These are phyloP conservation scores for Puntigrus tetrazona DNA, from an alignment of 2,113 vertebrate species.

Conservation along the genomic window DNA sequence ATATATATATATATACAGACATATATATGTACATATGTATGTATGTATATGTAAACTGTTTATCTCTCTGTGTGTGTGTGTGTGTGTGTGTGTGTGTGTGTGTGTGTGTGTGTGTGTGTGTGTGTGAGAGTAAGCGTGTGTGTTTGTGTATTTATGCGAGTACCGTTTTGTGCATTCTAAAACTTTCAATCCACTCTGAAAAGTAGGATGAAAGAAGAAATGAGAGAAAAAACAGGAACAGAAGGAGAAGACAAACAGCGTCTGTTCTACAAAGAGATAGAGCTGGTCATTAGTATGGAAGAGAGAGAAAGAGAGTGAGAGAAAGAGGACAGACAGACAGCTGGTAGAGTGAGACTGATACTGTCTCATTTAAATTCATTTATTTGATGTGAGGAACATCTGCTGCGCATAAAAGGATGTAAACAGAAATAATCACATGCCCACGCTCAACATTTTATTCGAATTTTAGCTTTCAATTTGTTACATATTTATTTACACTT, in stretches of 20 bases:
- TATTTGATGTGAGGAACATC: constrained; percentile 41
- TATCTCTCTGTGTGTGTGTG: too few species aligned
- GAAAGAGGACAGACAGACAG: constrained; percentile 35
- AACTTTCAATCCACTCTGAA: background rate
- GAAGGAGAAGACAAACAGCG: constrained; percentile 53
- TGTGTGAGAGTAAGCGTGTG: background rate
- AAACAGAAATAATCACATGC: constrained; percentile 23
- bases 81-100: background rate
- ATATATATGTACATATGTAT: too few species aligned
- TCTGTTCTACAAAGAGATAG: constrained; percentile 42
- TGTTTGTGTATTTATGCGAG: background rate
- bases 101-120: background rate
- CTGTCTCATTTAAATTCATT: constrained; percentile 52
- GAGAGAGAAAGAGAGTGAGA: background rate
- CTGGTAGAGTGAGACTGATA: constrained; percentile 43
- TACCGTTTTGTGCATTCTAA: background rate
- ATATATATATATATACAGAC: too few species aligned
- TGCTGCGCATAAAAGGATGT: constrained; percentile 32
- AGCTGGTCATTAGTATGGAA: constrained; percentile 16
- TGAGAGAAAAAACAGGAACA: constrained; percentile 48
- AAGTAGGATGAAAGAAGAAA: constrained; percentile 50
- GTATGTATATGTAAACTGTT: too few species aligned
- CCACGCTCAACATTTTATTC: background rate
- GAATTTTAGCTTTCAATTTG: constrained; percentile 21
- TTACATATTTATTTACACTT: too few species aligned